phyloP scores from a whole-genome alignment of 2,888 invertebrate species.

The Ferdinandea cuprea region DNA sequence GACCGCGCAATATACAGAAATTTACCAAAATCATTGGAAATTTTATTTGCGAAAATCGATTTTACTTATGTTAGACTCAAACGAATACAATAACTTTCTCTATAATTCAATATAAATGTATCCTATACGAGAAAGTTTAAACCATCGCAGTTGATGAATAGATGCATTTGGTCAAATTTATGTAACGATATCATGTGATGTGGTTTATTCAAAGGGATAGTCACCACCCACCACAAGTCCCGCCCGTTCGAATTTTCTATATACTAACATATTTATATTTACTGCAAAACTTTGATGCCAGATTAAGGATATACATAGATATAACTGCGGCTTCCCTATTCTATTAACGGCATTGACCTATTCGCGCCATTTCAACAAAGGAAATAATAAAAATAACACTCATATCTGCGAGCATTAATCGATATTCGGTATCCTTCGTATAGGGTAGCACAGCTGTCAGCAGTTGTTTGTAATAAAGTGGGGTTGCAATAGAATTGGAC shows the following conservation, averaged over 20 bases:
- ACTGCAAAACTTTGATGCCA: neutral
- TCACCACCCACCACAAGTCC: neutral
- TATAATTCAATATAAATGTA: no score
- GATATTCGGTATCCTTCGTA: slow-evolving; percentile 10
- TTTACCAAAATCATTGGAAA: no score
- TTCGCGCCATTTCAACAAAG: slow-evolving; percentile 20
- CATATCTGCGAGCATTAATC: slow-evolving; percentile 19
- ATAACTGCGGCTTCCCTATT: neutral
- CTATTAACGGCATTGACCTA: slow-evolving; percentile 48
- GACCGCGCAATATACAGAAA: no score
- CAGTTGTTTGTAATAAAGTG: neutral
- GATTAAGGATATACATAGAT: slow-evolving; percentile 9
- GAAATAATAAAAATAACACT: slow-evolving; percentile 22
- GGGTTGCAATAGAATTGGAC: neutral
- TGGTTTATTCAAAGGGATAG: neutral
- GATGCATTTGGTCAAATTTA: neutral
- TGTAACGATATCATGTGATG: slow-evolving; percentile 4
- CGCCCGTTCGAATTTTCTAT: neutral
- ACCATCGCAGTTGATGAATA: neutral
- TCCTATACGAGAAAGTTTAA: no score
- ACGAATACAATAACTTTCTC: no score
- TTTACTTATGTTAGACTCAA: no score
- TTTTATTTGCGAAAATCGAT: no score
- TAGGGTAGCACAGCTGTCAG: slow-evolving; percentile 8
- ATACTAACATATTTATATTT: neutral